Conservation (phyloP, 1,140 invertebrate genomes). For the Lasaia peninsularis region DNA sequence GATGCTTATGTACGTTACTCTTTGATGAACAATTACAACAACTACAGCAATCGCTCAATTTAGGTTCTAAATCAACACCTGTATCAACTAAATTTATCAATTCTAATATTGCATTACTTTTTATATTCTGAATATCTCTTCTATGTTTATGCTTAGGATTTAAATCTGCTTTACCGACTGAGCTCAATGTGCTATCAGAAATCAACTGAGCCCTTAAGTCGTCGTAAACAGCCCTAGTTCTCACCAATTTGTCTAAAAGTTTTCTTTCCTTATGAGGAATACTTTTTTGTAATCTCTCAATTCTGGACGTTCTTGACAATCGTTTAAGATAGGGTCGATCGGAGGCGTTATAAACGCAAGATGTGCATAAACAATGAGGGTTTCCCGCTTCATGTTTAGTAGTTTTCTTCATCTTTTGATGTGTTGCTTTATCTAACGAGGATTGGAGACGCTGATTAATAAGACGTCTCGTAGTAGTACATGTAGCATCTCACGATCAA, state of each 20-base stretch:
- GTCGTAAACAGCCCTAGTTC: slow-evolving; percentile 49
- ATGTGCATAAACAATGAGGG: slow-evolving; percentile 37
- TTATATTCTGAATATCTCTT: slow-evolving; percentile 25
- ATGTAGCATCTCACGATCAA: not conserved
- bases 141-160: slow-evolving; percentile 19
- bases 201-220: slow-evolving; percentile 40
- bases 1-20: slow-evolving; percentile 16
- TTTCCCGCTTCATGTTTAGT: slow-evolving; percentile 12
- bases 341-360: slow-evolving; percentile 35
- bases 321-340: slow-evolving; percentile 29
- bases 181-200: slow-evolving; percentile 35
- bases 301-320: slow-evolving; percentile 28
- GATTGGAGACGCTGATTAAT: not conserved
- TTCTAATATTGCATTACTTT: slow-evolving; percentile 33
- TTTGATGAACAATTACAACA: slow-evolving; percentile 40
- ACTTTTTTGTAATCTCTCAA: slow-evolving; percentile 42
- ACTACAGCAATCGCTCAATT: slow-evolving; percentile 41
- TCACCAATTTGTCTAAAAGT: slow-evolving; percentile 38
- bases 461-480: not conserved
- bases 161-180: slow-evolving; percentile 27
- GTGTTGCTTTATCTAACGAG: slow-evolving; percentile 28
- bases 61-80: slow-evolving; percentile 26
- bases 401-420: slow-evolving; percentile 29
- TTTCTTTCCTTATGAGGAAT: slow-evolving; percentile 42
- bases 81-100: slow-evolving; percentile 41